Percentiles rank a stretch among this genome's conserved stretches.
These are phyloP conservation scores for Cephalotes varians DNA, from an alignment of 2,888 invertebrate species.

Conservation along the genomic window DNA sequence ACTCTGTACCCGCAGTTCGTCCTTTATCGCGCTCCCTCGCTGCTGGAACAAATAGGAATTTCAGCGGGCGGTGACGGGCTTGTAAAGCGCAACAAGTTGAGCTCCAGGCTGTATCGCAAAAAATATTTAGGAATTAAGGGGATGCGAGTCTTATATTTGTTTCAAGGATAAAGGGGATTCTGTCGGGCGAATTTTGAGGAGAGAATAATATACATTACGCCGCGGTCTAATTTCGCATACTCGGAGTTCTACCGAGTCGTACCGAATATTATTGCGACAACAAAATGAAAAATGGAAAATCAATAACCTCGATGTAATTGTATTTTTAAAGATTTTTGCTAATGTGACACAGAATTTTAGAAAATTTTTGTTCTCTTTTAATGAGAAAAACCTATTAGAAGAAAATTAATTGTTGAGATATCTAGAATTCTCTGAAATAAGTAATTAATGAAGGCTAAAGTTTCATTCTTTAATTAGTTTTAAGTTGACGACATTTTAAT, in stretches of 20 bases:
- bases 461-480: conserved; percentile 10
- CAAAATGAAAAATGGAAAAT: neutral
- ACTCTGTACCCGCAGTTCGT: conserved; percentile 49
- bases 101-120: conserved; percentile 68
- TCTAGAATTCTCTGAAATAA: neutral
- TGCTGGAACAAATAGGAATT: conserved; percentile 74
- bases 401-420: neutral
- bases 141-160: conserved; percentile 46
- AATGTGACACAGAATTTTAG: neutral
- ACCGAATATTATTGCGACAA: neutral
- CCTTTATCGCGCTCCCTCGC: conserved; percentile 51
- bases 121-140: conserved; percentile 73
- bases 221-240: conserved; percentile 1
- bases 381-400: neutral
- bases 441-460: conserved; percentile 23
- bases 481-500: conserved; percentile 1
- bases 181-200: conserved; percentile 15
- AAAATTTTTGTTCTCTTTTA: neutral
- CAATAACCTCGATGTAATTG: neutral
- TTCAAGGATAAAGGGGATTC: conserved; percentile 14
- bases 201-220: conserved; percentile 20
- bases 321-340: neutral
- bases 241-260: neutral
- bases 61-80: conserved; percentile 72
- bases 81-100: conserved; percentile 77